A percentile compares a stretch with the other conserved stretches of the same genome.
phyloP scores from a whole-genome alignment of 2,113 vertebrate species.

The Paradoxurus hermaphroditus region DNA sequence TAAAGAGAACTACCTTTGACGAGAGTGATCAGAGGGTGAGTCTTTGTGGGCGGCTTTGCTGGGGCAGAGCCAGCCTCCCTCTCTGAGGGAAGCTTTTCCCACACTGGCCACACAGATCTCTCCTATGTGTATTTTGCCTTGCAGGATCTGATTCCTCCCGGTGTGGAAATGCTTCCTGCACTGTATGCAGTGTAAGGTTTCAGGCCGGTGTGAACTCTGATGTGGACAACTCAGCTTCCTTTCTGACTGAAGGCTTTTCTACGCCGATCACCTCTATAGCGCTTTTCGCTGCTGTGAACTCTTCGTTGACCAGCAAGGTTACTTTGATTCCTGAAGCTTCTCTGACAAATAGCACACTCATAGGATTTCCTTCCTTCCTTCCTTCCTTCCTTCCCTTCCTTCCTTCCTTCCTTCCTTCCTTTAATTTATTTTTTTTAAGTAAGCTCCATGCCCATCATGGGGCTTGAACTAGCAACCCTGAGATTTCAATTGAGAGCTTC shows the following conservation, averaged over 20 bases:
- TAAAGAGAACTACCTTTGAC: conserved; percentile 17
- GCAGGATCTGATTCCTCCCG: conserved; percentile 65
- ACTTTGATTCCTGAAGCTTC: conserved; percentile 75
- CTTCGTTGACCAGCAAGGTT: conserved; percentile 75
- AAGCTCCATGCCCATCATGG: no score
- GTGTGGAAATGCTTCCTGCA: conserved; percentile 71
- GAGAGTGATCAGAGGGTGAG: conserved; percentile 43
- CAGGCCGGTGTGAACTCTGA: conserved; percentile 71
- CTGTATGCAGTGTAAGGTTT: conserved; percentile 73
- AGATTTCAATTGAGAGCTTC: no score
- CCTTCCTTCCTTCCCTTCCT: no score
- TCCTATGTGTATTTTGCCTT: conserved; percentile 70
- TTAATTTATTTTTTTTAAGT: no score
- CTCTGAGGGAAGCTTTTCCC: conserved; percentile 75
- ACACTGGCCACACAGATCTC: conserved; percentile 70
- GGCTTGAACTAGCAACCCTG: no score
- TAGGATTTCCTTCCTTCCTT: conserved; percentile 60
- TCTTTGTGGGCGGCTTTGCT: conserved; percentile 67
- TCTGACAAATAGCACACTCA: conserved; percentile 71
- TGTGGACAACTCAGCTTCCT: conserved; percentile 71
- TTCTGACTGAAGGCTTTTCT: conserved; percentile 78
- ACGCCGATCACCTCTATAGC: conserved; percentile 73
- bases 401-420: no score
- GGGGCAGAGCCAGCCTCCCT: conserved; percentile 72
- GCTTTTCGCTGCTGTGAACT: conserved; percentile 74